Base-by-base conservation (phyloP, 1,140 invertebrate species). In the Parasteatoda tepidariorum region DNA sequence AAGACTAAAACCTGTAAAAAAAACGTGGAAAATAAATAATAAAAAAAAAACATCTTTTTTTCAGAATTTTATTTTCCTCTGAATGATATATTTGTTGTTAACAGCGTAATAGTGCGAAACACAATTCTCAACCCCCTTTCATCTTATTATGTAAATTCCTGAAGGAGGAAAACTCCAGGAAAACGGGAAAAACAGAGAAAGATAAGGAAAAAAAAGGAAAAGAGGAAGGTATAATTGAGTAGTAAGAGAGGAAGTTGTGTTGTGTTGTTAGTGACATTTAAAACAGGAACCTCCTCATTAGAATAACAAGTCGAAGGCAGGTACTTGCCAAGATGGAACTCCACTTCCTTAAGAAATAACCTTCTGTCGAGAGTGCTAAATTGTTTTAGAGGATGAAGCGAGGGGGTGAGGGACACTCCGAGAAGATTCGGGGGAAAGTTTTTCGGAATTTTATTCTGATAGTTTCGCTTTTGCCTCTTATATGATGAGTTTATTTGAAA, bases 71-170 rank as follows among this genome's bases (percentile, higher is more conserved):
- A 68, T 68, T 79, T 61, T 30, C 30, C 22, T 6, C 33, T 24
- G 55, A 82, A 61, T 82, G 78, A 82, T 82, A 82, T 82, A 82
- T 82, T 82, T 71, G 78, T 54, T 70, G 66, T 82, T 82, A 82
- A 82, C 48, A 59, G 67, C 31, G 61, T 70, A 82, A 71, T 82
- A 79, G 76, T 38, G 76, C 64, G 59, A 64, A 76, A 66, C 33
- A 33, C 61, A 48, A 78, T 54, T 59, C 64, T 41, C 15, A 13
- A 3, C 57, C 61, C n/a, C 64, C 31, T 59, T 54, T 59, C 57
- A 82, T 82, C 78, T 82, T 82, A 82, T 82, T 82, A 82, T 82
- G 78, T 48, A 82, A 82, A 82, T 82, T 68, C 76, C 7, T 48
- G 30, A 30, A 22, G 38, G 33, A 75, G 31, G 6, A 31, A 18